phyloP scores from a whole-genome alignment of 2,797 vertebrate species.

The Chelidonichthys spinosus region DNA sequence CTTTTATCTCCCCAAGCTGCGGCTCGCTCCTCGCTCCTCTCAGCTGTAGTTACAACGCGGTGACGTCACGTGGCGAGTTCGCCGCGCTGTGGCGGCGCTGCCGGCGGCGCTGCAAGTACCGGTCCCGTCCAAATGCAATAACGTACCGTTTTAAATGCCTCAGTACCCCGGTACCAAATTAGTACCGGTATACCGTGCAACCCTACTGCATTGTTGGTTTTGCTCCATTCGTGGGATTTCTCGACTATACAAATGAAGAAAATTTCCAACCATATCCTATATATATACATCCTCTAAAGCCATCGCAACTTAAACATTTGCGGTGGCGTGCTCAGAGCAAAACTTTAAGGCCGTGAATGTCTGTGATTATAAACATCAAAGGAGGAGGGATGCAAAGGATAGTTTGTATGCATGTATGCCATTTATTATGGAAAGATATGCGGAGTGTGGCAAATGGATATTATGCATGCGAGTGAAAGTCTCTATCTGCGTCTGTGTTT shows the following conservation, averaged over 20 bases:
- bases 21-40: too few relatives aligned
- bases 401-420: conserved; percentile 1
- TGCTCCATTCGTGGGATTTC: conserved; percentile 9
- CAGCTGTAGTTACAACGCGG: too few relatives aligned
- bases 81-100: too few relatives aligned
- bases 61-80: too few relatives aligned
- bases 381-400: conserved; percentile 11
- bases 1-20: too few relatives aligned
- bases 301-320: background rate
- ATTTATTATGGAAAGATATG: conserved; percentile 41
- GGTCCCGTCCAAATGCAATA: too few relatives aligned
- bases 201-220: background rate
- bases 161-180: too few relatives aligned
- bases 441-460: conserved; percentile 32
- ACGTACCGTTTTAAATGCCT: too few relatives aligned
- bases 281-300: background rate
- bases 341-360: conserved; percentile 4
- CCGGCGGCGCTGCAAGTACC: too few relatives aligned
- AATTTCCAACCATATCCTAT: background rate
- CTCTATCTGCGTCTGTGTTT: conserved; percentile 27
- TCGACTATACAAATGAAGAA: background rate
- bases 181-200: too few relatives aligned
- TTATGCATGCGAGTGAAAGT: conserved; percentile 41
- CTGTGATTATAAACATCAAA: conserved; percentile 25
- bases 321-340: background rate